Conservation (phyloP, 2,888 invertebrate species). For the Eupithecia exiguata region DNA sequence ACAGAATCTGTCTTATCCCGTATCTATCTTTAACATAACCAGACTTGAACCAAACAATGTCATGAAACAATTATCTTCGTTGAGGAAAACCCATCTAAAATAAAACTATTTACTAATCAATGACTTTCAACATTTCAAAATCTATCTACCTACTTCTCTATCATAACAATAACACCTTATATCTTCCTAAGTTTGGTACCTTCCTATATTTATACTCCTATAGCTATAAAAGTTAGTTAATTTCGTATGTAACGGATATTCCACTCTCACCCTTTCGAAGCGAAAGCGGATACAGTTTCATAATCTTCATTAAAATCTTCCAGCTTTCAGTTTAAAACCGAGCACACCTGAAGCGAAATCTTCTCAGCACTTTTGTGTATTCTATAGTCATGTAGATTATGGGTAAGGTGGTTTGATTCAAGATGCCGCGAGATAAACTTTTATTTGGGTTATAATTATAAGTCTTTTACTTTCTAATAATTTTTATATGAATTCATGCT, state of each 20-base stretch:
- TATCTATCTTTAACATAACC: background rate
- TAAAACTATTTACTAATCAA: background rate
- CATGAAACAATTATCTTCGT: background rate
- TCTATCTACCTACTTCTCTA: too few relatives aligned
- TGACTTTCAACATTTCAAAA: background rate
- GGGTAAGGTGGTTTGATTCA: conserved; percentile 12
- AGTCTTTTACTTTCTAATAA: background rate
- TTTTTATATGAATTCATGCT: too few relatives aligned
- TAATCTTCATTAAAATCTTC: conserved; percentile 56
- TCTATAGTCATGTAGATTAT: conserved; percentile 10
- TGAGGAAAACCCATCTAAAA: background rate
- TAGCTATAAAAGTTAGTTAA: conserved; percentile 3
- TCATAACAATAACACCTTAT: background rate
- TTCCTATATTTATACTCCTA: background rate
- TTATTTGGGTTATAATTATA: background rate
- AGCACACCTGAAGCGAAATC: conserved; percentile 41
- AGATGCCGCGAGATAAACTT: background rate
- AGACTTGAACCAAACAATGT: background rate
- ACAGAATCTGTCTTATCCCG: background rate
- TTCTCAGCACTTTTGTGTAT: background rate
- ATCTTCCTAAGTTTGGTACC: background rate
- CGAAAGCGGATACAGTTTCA: conserved; percentile 40
- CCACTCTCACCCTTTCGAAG: conserved; percentile 33
- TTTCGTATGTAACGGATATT: conserved; percentile 18
- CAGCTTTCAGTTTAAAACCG: conserved; percentile 51